These are phyloP conservation scores for Achroia grisella DNA, from an alignment of 1,140 invertebrate species.

Conservation along the genomic window DNA sequence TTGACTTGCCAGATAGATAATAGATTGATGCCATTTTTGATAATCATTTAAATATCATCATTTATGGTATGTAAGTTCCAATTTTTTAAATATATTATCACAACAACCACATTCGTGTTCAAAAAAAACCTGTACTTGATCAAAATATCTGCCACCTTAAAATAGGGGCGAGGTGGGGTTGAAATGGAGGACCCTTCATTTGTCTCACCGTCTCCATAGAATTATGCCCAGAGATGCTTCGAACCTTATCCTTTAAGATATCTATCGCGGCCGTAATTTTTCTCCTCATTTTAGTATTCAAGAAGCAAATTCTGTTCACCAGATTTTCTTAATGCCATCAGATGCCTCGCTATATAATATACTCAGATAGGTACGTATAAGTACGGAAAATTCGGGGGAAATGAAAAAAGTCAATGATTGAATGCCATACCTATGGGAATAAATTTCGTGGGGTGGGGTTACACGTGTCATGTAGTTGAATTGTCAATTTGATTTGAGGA, in stretches of 20 bases:
- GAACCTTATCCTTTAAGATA: constrained; percentile 34
- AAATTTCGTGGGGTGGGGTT: constrained; percentile 51
- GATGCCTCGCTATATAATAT: constrained; percentile 1
- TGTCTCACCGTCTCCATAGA: neutral
- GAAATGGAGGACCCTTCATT: neutral
- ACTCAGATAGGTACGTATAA: constrained; percentile 5
- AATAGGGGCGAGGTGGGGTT: no score
- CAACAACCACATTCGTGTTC: no score
- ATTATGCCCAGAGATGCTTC: neutral
- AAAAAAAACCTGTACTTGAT: no score
- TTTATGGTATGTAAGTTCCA: no score
- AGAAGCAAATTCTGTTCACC: constrained; percentile 31
- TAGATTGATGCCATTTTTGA: no score
- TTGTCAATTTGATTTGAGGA: constrained; percentile 45
- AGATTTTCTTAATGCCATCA: constrained; percentile 32
- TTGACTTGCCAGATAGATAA: no score
- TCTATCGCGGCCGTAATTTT: constrained; percentile 61
- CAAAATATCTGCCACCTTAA: no score
- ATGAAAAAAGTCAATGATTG: constrained; percentile 70
- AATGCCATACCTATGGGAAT: constrained; percentile 70
- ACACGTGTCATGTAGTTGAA: constrained; percentile 46
- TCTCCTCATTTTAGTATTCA: constrained; percentile 62
- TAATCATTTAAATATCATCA: no score
- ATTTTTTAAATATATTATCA: no score
- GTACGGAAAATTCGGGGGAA: constrained; percentile 50